Percentiles rank a stretch among this genome's conserved stretches.
These are phyloP conservation scores for Cardiocondyla obscurior DNA, from an alignment of 1,140 invertebrate genomes.

Conservation along the genomic window DNA sequence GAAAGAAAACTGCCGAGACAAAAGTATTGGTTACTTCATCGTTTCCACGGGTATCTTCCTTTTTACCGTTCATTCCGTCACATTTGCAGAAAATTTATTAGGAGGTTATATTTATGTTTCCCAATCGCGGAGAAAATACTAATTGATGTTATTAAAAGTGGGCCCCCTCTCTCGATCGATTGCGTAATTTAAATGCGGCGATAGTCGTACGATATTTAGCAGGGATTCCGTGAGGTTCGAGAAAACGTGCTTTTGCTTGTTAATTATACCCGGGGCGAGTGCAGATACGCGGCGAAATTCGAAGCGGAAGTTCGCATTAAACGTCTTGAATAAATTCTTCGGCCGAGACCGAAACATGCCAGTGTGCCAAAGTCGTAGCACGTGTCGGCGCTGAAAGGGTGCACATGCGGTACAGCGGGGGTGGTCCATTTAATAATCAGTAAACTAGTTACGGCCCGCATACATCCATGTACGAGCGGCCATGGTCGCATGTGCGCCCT, in stretches of 20 bases:
- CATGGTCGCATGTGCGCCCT: conserved; percentile 71
- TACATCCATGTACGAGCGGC: conserved; percentile 66
- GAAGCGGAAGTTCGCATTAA: conserved; percentile 37
- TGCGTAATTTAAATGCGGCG: background rate
- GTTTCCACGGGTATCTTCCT: conserved; percentile 17
- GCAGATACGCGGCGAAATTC: background rate
- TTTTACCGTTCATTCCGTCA: conserved; percentile 16
- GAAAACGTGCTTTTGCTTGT: background rate
- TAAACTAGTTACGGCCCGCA: conserved; percentile 70
- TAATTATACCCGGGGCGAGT: conserved; percentile 9
- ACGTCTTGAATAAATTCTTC: conserved; percentile 63
- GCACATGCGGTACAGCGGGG: conserved; percentile 49
- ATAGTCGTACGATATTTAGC: too few relatives aligned
- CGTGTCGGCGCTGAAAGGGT: conserved; percentile 63
- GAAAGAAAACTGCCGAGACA: conserved; percentile 60
- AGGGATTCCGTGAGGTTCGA: background rate
- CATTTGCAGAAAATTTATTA: background rate
- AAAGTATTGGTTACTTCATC: conserved; percentile 63
- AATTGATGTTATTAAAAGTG: background rate
- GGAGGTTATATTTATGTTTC: background rate
- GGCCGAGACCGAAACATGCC: conserved; percentile 44
- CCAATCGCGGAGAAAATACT: background rate
- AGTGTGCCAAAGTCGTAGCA: conserved; percentile 39
- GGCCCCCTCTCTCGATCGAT: background rate
- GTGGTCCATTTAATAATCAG: conserved; percentile 72